Conservation (phyloP, 2,113 vertebrate species). For the Osmerus eperlanus region DNA sequence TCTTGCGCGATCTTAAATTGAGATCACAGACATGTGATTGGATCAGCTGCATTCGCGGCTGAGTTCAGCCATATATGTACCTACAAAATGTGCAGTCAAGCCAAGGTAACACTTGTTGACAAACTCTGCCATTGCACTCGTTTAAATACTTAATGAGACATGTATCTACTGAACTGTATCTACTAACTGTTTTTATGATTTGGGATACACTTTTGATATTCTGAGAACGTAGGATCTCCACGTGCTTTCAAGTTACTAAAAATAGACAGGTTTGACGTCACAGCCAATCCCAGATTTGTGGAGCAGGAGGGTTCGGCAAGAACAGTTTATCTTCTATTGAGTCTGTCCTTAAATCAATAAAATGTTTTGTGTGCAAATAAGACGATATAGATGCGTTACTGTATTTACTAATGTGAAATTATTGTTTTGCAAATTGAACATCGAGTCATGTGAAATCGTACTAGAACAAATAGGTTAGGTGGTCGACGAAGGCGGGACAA, state of each 20-base stretch:
- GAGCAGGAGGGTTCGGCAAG: constrained; percentile 15
- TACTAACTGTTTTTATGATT: too few species aligned
- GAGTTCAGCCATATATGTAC: too few species aligned
- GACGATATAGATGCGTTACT: constrained; percentile 44
- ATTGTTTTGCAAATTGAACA: neutral
- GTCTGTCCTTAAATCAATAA: constrained; percentile 44
- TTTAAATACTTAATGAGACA: too few species aligned
- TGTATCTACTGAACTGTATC: too few species aligned
- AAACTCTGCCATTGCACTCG: too few species aligned
- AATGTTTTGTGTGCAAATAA: constrained; percentile 19
- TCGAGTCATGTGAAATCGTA: neutral
- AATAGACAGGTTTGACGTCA: constrained; percentile 64
- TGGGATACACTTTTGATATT: constrained; percentile 26
- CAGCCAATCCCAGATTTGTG: constrained; percentile 64
- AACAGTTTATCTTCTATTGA: constrained; percentile 18
- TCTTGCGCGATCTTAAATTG: too few species aligned
- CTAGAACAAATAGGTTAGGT: neutral
- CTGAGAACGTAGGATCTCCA: constrained; percentile 42
- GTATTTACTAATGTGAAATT: neutral
- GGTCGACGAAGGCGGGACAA: constrained; percentile 25
- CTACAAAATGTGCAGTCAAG: too few species aligned
- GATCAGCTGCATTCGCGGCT: too few species aligned
- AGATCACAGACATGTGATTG: too few species aligned
- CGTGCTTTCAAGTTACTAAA: constrained; percentile 68
- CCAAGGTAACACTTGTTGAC: too few species aligned